These are phyloP conservation scores for Andrena cerasifolii DNA, from an alignment of 1,140 invertebrate species.

Conservation along the genomic window DNA sequence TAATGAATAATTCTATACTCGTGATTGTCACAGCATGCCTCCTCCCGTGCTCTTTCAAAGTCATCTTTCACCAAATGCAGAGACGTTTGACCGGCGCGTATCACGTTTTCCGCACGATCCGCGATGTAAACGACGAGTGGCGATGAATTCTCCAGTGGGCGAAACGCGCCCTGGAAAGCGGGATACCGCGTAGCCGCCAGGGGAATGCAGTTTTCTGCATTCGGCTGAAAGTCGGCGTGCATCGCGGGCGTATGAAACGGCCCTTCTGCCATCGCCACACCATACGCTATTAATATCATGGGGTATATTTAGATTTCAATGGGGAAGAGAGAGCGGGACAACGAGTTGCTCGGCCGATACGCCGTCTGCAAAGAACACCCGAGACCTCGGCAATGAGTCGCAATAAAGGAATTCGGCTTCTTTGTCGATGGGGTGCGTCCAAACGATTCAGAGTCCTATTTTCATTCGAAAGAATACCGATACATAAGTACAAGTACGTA, in stretches of 20 bases:
- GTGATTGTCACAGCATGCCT: no score
- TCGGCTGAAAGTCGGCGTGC: constrained; percentile 42
- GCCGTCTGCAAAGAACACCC: constrained; percentile 67
- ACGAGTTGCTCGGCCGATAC: constrained; percentile 66
- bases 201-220: constrained; percentile 62
- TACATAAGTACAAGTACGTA: no score
- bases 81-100: no score
- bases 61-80: no score
- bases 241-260: constrained; percentile 62
- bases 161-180: background rate
- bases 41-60: no score
- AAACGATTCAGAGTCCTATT: background rate
- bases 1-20: no score
- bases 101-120: no score
- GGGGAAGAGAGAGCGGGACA: constrained; percentile 70
- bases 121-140: no score
- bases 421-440: constrained; percentile 18
- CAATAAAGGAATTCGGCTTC: constrained; percentile 48
- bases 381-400: constrained; percentile 40
- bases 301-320: constrained; percentile 80
- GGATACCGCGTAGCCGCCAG: constrained; percentile 9
- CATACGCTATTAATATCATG: constrained; percentile 77
- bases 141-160: background rate
- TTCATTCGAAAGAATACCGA: no score
- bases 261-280: constrained; percentile 65